Evolutionary conservation across 2,797 vertebrate species (phyloP).

Genomic region (Spheniscus humboldti): DNA sequence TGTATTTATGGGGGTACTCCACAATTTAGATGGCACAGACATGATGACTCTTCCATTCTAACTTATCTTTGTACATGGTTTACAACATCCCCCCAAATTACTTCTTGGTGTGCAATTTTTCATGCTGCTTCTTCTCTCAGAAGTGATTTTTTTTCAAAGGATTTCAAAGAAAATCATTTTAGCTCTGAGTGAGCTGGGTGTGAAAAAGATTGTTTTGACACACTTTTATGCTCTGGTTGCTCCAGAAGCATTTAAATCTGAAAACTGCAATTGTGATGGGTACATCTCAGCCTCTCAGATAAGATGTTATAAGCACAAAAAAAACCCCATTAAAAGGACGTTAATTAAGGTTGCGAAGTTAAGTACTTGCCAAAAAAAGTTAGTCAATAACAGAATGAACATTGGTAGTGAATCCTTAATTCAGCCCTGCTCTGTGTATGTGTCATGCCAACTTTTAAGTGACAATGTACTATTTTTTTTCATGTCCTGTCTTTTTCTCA

Average conservation of each 20-base stretch:
- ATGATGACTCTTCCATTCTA: not conserved
- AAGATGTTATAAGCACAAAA: not conserved
- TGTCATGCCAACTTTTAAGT: not conserved
- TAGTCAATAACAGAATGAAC: not conserved
- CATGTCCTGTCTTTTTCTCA: not conserved
- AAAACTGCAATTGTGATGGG: not conserved
- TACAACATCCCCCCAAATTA: not conserved
- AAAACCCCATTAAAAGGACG: not conserved
- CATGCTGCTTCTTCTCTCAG: not conserved
- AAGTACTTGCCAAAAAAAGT: not conserved
- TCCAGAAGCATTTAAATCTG: conserved; percentile 1
- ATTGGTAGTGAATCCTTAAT: not conserved
- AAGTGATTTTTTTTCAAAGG: not conserved
- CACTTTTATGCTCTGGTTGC: not conserved
- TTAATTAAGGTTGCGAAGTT: not conserved
- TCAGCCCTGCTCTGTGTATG: not conserved
- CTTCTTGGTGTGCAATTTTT: not conserved
- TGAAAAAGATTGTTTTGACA: conserved; percentile 27
- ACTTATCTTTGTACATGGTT: not conserved
- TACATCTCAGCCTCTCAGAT: not conserved
- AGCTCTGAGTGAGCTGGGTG: not conserved
- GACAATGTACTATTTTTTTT: not conserved
- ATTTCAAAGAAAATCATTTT: not conserved
- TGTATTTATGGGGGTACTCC: not conserved
- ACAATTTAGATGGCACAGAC: not conserved